Percentiles rank a stretch among this genome's conserved stretches.
Conservation (phyloP, 2,113 vertebrate genomes). For the Serilophus lunatus region DNA sequence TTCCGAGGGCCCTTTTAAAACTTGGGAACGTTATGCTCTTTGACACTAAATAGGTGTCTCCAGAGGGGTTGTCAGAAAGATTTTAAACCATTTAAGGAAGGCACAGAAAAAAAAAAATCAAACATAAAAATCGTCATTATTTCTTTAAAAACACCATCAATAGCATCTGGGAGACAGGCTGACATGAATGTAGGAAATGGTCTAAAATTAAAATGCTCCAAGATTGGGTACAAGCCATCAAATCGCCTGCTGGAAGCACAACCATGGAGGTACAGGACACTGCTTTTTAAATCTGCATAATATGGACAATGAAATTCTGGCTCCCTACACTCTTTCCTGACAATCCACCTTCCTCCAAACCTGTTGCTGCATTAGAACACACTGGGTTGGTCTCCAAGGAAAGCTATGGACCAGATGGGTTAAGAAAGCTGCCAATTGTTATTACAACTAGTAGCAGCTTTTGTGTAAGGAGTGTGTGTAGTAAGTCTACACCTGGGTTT, state of each 20-base stretch:
- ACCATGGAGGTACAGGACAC: not conserved
- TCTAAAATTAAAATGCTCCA: not conserved
- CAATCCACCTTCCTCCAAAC: not conserved
- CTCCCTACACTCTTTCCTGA: not conserved
- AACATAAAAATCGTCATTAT: not conserved
- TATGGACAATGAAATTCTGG: not conserved
- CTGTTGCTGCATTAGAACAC: not conserved
- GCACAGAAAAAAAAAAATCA: too few relatives aligned
- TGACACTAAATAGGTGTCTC: slow-evolving; percentile 66
- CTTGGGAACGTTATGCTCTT: slow-evolving; percentile 69
- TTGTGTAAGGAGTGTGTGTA: not conserved
- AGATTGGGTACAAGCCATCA: not conserved
- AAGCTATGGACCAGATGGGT: not conserved
- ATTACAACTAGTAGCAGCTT: not conserved
- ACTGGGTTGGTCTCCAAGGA: not conserved
- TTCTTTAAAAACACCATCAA: not conserved
- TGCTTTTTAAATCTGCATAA: not conserved
- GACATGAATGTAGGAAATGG: not conserved
- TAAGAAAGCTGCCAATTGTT: not conserved
- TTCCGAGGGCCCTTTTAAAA: slow-evolving; percentile 47
- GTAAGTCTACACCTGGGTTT: not conserved
- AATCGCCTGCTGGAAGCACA: not conserved
- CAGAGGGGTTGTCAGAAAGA: slow-evolving; percentile 49
- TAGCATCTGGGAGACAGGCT: not conserved
- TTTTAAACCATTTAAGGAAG: slow-evolving; percentile 47